A percentile compares a stretch with the other conserved stretches of the same genome.
These are phyloP conservation scores for Tribolium castaneum DNA, from an alignment of 1,140 invertebrate species.

Conservation along the genomic window DNA sequence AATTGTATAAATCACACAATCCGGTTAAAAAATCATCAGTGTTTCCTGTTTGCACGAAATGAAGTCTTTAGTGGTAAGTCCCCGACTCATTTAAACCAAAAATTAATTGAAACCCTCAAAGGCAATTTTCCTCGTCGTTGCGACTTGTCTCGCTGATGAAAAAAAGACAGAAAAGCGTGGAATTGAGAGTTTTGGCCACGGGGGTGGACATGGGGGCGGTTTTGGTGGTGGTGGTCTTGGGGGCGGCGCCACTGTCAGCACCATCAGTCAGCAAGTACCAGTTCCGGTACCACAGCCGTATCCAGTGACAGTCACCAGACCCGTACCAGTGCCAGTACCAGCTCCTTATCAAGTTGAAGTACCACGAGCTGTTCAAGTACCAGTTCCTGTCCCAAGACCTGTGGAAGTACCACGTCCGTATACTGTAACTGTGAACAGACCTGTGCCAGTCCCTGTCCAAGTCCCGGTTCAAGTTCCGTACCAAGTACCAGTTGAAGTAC, in stretches of 20 bases:
- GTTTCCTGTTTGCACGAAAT: slow-evolving; percentile 12
- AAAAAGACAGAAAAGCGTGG: slow-evolving; percentile 53
- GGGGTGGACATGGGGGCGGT: slow-evolving; percentile 36
- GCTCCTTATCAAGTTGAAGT: slow-evolving; percentile 57
- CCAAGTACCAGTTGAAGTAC: slow-evolving; percentile 50
- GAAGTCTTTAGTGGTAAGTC: slow-evolving; percentile 44
- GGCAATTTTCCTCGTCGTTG: slow-evolving; percentile 40
- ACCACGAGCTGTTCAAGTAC: slow-evolving; percentile 56
- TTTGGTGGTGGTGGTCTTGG: slow-evolving; percentile 47
- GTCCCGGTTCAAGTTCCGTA: slow-evolving; percentile 49
- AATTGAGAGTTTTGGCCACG: slow-evolving; percentile 47
- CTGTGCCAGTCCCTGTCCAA: slow-evolving; percentile 48
- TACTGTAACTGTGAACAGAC: slow-evolving; percentile 49
- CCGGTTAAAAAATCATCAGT: slow-evolving; percentile 21
- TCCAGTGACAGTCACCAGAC: slow-evolving; percentile 65
- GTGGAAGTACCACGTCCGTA: slow-evolving; percentile 45
- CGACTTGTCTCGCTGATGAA: slow-evolving; percentile 20
- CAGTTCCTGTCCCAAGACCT: slow-evolving; percentile 58
- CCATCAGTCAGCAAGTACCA: slow-evolving; percentile 47
- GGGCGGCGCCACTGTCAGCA: slow-evolving; percentile 44
- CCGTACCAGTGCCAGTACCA: slow-evolving; percentile 57
- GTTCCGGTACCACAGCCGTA: slow-evolving; percentile 57
- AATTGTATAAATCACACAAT: slow-evolving; percentile 4
- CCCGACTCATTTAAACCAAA: not conserved
- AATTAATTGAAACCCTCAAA: not conserved